Base-by-base conservation (phyloP, 1,140 invertebrate genomes). In the Rhagoletis pomonella region DNA sequence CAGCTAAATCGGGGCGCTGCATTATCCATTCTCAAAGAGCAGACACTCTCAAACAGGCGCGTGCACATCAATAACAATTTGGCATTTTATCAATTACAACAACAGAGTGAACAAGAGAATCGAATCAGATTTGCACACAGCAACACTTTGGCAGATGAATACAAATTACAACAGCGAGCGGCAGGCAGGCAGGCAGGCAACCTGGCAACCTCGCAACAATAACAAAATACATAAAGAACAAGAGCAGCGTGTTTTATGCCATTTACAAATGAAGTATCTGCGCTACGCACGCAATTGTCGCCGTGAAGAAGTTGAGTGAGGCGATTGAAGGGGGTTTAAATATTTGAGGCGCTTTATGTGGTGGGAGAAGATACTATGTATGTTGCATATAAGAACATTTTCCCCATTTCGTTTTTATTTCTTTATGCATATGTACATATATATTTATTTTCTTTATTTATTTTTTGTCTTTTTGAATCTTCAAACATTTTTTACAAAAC, bases 1-100 rank as follows among this genome's bases (percentile, higher is more conserved):
- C 29, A 29, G 29, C 29, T 29, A 29, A 29, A 29, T n/a, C n/a
- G 29, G 29, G 29, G 29, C 29, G 29, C 29, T 29, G 29, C 29
- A 29, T 29, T 29, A 0, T 29, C 29, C 29, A 29, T 29, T 29
- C 29, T 29, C 29, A 29, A 73, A 12, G 39, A 6, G 14, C 67
- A 73, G 17, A 14, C 67, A 73, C 44, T 73, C 67, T 29, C 29
- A 29, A 29, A 62, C 86, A 86, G 42, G 60, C 86, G 86, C 86
- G 50, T 77, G 67, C 55, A 59, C 86, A 87, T 87, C 67, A 87
- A 87, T 87, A 87, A 87, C 69, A 77, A 87, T 87, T 87, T 87
- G 86, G 69, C 86, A 87, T 73, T 60, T 77, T 87, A 87, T 87
- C 67, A 87, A 62, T 86, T 86, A 86, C 86, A 86, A 69, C 86